Evolutionary conservation across 2,888 invertebrate species (phyloP), one percentile per base, ranked within the genome.

Genomic region (Lasioglossum leucozonium): DNA sequence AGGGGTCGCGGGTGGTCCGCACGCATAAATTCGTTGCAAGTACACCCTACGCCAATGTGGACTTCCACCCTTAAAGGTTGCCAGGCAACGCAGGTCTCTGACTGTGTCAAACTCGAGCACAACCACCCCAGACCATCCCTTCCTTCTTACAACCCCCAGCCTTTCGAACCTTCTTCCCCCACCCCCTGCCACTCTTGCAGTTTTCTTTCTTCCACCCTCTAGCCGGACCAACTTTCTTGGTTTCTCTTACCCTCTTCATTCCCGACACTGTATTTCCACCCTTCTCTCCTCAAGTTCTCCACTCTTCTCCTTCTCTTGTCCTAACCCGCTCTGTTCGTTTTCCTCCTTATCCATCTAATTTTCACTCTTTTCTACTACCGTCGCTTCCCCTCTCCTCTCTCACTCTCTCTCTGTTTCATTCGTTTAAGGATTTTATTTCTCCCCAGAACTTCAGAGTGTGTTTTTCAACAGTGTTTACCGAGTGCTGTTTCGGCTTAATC

Each of bases 51-150:
- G 91, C 93, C 92, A 90, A 84, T 92, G 92, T 91, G 89, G 86
- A 89, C 91, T 91, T 90, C 88, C 93, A 92, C 93, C 93, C 93
- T 92, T 91, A 90, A 88, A 91, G 91, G 94, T 94, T 94, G 94
- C 94, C 93, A 91, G 85, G 94, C 94, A 94, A 94, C 94, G 90
- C 92, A 89, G 91, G 91, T 86, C 92, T 93, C 94, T 93, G 91
- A 94, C 94, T 94, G 94, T 94, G 94, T 94, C 94, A 94, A 94
- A 94, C 93, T 93, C 91, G 89, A 93, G 79, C 88, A 82, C 85
- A 81, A 87, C 85, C 86, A 88, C 80, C 88, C 89, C 80, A 69
- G 80, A 76, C 88, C 86, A 82, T 89, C 88, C 87, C 88, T 87
- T 87, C 87, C 88, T 87, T 87, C 89, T 85, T 84, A 80, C 83